These are phyloP conservation scores for Hyles vespertilio DNA, from an alignment of 1,140 invertebrate species.

Conservation along the genomic window DNA sequence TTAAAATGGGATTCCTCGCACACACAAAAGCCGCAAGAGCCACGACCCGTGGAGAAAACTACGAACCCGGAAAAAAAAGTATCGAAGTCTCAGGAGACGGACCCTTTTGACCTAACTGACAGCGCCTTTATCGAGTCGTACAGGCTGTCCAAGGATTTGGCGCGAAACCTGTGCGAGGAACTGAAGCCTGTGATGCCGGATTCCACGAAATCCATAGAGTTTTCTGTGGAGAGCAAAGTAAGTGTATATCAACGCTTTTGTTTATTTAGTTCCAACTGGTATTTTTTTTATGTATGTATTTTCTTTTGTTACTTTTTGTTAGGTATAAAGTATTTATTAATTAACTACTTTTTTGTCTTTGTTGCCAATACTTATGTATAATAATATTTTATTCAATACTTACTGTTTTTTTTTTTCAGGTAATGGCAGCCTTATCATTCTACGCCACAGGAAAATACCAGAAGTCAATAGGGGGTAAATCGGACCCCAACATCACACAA, in stretches of 20 bases:
- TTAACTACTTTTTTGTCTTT: neutral
- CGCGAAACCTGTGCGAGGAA: constrained; percentile 53
- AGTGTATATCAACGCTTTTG: constrained; percentile 7
- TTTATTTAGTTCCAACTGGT: constrained; percentile 2
- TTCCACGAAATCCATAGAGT: constrained; percentile 58
- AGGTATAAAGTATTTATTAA: too few species aligned
- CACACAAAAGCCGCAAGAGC: constrained; percentile 53
- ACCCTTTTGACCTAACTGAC: constrained; percentile 60
- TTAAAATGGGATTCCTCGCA: constrained; percentile 63
- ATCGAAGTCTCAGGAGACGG: constrained; percentile 40
- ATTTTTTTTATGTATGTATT: neutral
- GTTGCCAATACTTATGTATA: neutral
- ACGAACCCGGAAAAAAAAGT: constrained; percentile 55
- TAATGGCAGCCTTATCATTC: constrained; percentile 57
- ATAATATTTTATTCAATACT: neutral
- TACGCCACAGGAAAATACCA: constrained; percentile 63
- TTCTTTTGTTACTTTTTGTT: neutral
- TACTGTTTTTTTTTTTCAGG: constrained; percentile 27
- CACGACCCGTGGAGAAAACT: constrained; percentile 51
- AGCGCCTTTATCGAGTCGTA: constrained; percentile 53
- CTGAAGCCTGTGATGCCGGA: constrained; percentile 63
- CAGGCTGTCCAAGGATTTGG: constrained; percentile 56
- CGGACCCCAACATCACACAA: constrained; percentile 55
- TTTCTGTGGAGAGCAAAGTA: constrained; percentile 64
- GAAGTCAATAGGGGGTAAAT: constrained; percentile 49